phyloP scores from a whole-genome alignment of 92 coral and sea anemone genomes.

The Zoanthus gigantus region DNA sequence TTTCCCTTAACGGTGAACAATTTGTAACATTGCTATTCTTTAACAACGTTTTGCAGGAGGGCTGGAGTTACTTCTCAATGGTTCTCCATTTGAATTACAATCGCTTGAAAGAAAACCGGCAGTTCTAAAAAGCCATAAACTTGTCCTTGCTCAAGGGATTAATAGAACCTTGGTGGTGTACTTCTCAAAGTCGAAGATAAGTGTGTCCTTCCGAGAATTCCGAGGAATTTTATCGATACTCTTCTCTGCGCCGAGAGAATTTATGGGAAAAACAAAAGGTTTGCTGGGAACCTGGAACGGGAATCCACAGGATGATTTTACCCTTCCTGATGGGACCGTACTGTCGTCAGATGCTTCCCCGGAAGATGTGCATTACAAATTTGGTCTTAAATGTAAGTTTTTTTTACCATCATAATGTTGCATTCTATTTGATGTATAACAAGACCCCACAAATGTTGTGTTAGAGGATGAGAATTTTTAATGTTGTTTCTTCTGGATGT shows the following conservation, averaged over 20 bases:
- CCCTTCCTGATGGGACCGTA: constrained; percentile 72
- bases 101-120: constrained; percentile 20
- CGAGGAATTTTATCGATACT: constrained; percentile 57
- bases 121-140: not conserved
- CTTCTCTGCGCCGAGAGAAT: constrained; percentile 61
- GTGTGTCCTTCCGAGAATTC: constrained; percentile 58
- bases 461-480: no score
- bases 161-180: constrained; percentile 23
- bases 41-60: constrained; percentile 25
- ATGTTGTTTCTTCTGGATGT: no score
- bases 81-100: constrained; percentile 19
- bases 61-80: constrained; percentile 11
- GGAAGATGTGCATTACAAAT: constrained; percentile 74
- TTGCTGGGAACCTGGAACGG: constrained; percentile 86
- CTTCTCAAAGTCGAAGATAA: constrained; percentile 57
- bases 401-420: no score
- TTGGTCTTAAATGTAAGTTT: constrained; percentile 78
- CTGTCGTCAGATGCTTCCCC: constrained; percentile 71
- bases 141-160: constrained; percentile 32
- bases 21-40: not conserved
- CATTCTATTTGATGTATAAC: no score
- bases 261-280: constrained; percentile 73
- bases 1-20: not conserved
- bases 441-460: no score
- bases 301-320: constrained; percentile 69